Evolutionary conservation across 2,797 vertebrate species (phyloP).

Genomic region (Ceyx erithaca): DNA sequence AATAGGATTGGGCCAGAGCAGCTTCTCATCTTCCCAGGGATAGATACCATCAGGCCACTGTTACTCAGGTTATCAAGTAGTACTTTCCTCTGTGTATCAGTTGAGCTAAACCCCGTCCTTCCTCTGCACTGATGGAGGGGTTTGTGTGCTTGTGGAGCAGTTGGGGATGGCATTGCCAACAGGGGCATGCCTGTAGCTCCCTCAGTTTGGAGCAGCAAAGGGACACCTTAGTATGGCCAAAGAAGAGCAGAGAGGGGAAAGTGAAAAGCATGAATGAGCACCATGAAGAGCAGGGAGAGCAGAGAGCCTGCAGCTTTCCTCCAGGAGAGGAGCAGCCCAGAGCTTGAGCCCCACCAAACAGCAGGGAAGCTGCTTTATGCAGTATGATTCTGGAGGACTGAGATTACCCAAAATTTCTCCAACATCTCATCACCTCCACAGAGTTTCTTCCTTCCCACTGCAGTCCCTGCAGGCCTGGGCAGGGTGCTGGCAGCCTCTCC

Average conservation of each 20-base stretch:
- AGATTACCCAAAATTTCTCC: not conserved
- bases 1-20: not conserved
- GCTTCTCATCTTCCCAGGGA: not conserved
- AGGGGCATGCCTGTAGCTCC: not conserved
- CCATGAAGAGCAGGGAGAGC: not conserved
- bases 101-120: not conserved
- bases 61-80: not conserved
- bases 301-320: not conserved
- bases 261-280: not conserved
- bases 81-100: not conserved
- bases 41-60: not conserved
- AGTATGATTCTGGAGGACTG: not conserved
- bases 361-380: not conserved
- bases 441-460: not conserved
- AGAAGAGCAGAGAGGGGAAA: not conserved
- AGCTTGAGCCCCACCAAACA: not conserved
- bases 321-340: not conserved
- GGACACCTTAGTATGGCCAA: not conserved
- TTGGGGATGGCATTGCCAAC: not conserved
- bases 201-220: not conserved
- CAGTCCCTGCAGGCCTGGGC: not conserved
- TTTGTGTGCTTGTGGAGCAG: not conserved
- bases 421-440: not conserved
- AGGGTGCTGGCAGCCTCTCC: not conserved
- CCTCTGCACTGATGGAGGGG: not conserved